A percentile compares a stretch with the other conserved stretches of the same genome.
Evolutionary conservation across 2,797 vertebrate species (phyloP).

Genomic region (Tragelaphus eurycerus): DNA sequence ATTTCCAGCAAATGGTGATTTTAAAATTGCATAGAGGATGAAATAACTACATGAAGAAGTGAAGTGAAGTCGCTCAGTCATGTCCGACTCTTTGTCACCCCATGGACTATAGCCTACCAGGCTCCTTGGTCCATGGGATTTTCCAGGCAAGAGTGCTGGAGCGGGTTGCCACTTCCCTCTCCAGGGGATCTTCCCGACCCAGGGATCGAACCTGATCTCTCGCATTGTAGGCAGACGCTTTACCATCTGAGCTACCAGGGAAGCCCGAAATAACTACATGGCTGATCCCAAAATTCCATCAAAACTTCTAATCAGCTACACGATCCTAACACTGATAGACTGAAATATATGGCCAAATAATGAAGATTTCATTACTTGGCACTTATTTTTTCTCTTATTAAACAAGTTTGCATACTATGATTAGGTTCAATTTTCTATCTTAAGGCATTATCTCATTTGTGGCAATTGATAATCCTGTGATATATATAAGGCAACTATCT

Average conservation of each 20-base stretch:
- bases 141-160: too few species aligned
- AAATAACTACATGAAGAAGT: not conserved
- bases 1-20: not conserved
- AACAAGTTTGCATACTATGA: not conserved
- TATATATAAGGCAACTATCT: not conserved
- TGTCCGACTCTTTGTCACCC: too few species aligned
- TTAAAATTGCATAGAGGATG: not conserved
- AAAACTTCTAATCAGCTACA: not conserved
- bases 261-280: not conserved
- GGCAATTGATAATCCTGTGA: not conserved
- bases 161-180: too few species aligned
- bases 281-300: not conserved
- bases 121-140: too few species aligned
- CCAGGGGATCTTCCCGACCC: too few species aligned
- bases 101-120: too few species aligned
- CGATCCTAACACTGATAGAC: not conserved
- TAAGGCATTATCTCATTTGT: not conserved
- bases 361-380: not conserved
- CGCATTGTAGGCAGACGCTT: too few species aligned
- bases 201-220: too few species aligned
- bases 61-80: too few species aligned
- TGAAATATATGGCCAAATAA: not conserved
- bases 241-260: too few species aligned
- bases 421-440: not conserved
- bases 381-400: not conserved